These are phyloP conservation scores for Pollenia labialis DNA, from an alignment of 2,888 invertebrate genomes.

Conservation along the genomic window DNA sequence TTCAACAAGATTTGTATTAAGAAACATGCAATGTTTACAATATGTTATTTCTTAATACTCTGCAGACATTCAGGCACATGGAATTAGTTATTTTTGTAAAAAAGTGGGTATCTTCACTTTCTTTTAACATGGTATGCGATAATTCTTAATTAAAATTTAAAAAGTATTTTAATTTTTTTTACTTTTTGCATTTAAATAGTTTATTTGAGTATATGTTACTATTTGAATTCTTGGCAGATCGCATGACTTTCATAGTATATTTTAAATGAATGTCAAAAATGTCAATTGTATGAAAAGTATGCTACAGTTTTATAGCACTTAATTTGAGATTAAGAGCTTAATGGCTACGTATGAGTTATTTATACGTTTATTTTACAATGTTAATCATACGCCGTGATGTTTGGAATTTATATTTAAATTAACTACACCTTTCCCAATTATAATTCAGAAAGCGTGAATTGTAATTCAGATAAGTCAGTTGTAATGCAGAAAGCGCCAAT, in stretches of 20 bases:
- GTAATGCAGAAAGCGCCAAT: no score
- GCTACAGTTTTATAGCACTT: not conserved
- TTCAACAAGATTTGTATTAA: slow-evolving; percentile 34
- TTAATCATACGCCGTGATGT: no score
- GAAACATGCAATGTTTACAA: slow-evolving; percentile 30
- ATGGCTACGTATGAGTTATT: not conserved
- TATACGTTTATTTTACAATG: not conserved
- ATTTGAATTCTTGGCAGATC: slow-evolving; percentile 29
- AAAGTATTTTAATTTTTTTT: not conserved
- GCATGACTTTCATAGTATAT: not conserved
- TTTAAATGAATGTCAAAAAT: not conserved
- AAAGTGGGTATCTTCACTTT: not conserved
- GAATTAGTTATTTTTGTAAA: not conserved
- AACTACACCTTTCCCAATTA: no score
- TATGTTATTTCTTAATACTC: not conserved
- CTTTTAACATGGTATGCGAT: not conserved
- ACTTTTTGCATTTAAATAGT: not conserved
- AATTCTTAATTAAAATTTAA: not conserved
- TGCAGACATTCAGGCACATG: not conserved
- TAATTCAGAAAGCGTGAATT: no score
- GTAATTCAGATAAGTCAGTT: no score
- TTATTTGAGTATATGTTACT: not conserved
- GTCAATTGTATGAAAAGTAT: not conserved
- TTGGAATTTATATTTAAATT: no score
- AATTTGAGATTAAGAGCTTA: not conserved